Percentiles rank a stretch among this genome's conserved stretches.
Conservation (phyloP, 2,113 vertebrate genomes). For the Cathartes aura region DNA sequence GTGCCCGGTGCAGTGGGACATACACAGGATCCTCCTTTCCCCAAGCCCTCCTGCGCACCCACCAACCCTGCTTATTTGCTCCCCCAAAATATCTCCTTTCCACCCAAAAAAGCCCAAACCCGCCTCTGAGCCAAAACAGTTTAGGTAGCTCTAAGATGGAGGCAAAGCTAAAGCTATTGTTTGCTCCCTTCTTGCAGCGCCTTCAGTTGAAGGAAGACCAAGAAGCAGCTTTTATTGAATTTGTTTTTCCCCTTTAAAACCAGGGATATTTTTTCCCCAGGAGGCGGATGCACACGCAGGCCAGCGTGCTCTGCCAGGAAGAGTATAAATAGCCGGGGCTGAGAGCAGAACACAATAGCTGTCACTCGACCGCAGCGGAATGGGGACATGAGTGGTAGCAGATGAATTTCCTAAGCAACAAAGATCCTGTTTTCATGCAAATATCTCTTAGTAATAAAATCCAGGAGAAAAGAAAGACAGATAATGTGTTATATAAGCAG, state of each 20-base stretch:
- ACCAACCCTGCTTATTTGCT: too few relatives aligned
- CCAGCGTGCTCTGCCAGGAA: background rate
- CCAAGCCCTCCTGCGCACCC: fast-evolving
- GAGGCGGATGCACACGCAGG: background rate
- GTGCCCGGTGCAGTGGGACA: fast-evolving
- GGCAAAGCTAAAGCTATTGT: fast-evolving
- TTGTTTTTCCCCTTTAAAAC: background rate
- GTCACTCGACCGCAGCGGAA: slow-evolving; percentile 14
- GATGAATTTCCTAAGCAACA: slow-evolving; percentile 59
- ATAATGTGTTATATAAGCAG: slow-evolving; percentile 53
- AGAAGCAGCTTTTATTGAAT: background rate
- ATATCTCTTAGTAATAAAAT: slow-evolving; percentile 49
- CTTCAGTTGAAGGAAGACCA: background rate
- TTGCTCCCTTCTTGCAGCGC: background rate
- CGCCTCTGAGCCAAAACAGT: fast-evolving
- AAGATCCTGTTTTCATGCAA: slow-evolving; percentile 69
- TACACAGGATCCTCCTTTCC: background rate
- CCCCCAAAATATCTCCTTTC: background rate
- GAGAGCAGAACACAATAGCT: slow-evolving; percentile 14
- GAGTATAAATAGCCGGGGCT: slow-evolving; percentile 18
- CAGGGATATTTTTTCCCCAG: background rate
- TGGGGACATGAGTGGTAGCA: background rate
- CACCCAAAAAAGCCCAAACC: background rate
- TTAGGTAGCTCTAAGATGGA: background rate
- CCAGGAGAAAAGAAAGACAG: slow-evolving; percentile 35